Conservation (phyloP, 2,797 vertebrate genomes). For the Propithecus perrieri region DNA sequence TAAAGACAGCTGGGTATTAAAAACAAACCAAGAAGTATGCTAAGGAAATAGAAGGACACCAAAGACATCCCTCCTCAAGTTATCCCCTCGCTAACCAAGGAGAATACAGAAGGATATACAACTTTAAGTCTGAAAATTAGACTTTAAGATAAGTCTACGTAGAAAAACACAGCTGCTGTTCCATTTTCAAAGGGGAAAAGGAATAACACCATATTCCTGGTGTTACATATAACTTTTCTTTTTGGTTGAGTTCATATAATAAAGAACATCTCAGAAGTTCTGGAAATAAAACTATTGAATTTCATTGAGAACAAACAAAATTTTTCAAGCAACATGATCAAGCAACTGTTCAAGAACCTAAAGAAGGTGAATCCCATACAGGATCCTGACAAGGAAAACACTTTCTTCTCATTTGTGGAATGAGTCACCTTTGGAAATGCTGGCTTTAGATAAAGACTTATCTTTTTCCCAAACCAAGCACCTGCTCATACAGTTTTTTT, state of each 20-base stretch:
- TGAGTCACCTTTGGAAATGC: not conserved
- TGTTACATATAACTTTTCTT: not conserved
- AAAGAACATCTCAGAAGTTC: not conserved
- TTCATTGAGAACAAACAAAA: not conserved
- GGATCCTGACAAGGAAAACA: not conserved
- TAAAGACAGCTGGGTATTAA: not conserved
- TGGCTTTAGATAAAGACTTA: slow-evolving; percentile 9
- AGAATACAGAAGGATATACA: not conserved
- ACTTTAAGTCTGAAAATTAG: slow-evolving; percentile 1
- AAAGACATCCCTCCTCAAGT: not conserved
- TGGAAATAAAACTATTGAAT: slow-evolving; percentile 8
- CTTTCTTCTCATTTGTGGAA: not conserved
- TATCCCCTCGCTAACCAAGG: not conserved
- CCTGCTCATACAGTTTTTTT: not conserved
- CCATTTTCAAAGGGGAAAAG: not conserved
- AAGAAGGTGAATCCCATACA: not conserved
- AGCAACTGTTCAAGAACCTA: slow-evolving; percentile 9
- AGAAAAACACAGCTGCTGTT: not conserved
- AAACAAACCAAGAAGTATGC: not conserved
- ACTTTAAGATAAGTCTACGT: not conserved
- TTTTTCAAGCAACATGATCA: not conserved
- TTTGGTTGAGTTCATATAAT: not conserved
- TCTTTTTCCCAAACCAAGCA: not conserved
- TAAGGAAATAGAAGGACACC: not conserved
- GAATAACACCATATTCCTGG: not conserved